Evolutionary conservation across 2,797 vertebrate species (phyloP).

Genomic region (Artibeus jamaicensis): DNA sequence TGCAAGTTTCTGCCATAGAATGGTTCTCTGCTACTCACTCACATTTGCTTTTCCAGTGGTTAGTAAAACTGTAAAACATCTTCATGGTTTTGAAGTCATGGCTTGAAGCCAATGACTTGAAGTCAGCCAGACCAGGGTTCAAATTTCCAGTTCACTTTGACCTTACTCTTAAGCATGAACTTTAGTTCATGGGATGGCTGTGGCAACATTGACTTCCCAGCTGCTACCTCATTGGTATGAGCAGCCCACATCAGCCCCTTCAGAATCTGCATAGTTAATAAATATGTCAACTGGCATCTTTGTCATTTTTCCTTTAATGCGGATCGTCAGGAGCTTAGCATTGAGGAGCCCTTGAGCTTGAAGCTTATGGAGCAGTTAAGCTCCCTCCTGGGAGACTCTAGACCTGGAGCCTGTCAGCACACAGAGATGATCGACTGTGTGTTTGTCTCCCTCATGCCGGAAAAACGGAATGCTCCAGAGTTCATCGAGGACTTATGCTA

Average conservation of each 20-base stretch:
- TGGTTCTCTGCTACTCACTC: not conserved
- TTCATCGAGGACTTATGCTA: constrained; percentile 80
- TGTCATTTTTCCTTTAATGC: constrained; percentile 77
- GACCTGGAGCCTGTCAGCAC: constrained; percentile 78
- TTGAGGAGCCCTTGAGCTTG: constrained; percentile 82
- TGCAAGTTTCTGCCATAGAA: not conserved
- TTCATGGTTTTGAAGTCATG: not conserved
- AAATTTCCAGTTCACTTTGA: not conserved
- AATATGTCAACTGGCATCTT: constrained; percentile 80
- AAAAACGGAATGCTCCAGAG: constrained; percentile 80
- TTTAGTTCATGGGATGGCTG: not conserved
- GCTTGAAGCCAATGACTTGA: not conserved
- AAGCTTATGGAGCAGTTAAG: constrained; percentile 86
- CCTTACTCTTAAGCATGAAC: not conserved
- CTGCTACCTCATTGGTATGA: not conserved
- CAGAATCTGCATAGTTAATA: constrained; percentile 80
- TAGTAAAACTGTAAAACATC: not conserved
- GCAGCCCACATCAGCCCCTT: not conserved
- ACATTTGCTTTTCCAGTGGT: not conserved
- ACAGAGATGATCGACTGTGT: constrained; percentile 82
- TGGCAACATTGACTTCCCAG: not conserved
- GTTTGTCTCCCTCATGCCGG: constrained; percentile 76
- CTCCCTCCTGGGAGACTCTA: constrained; percentile 78
- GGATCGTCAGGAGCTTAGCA: constrained; percentile 79
- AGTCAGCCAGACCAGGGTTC: not conserved